These are phyloP conservation scores for Hirudinaria manillensis DNA, from an alignment of 2,888 invertebrate species.

Conservation along the genomic window DNA sequence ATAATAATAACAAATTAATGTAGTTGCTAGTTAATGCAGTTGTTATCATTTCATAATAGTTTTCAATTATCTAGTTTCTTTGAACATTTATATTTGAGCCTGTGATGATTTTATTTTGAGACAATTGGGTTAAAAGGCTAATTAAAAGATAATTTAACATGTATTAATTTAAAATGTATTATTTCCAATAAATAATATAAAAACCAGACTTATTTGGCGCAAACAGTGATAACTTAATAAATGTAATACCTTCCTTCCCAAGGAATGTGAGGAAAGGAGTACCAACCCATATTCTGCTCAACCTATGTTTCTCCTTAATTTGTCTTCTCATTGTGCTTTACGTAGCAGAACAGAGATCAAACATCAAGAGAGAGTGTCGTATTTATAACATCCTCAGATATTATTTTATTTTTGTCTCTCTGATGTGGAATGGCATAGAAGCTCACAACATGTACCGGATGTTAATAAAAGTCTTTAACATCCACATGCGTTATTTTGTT, in stretches of 20 bases:
- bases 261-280: slow-evolving; percentile 31
- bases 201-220: too few species aligned
- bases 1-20: neutral
- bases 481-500: slow-evolving; percentile 27
- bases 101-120: too few species aligned
- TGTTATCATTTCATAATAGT: too few species aligned
- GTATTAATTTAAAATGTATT: too few species aligned
- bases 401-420: slow-evolving; percentile 33
- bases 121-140: too few species aligned
- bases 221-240: too few species aligned
- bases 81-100: neutral
- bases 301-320: slow-evolving; percentile 33
- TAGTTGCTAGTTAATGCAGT: too few species aligned
- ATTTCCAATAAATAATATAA: too few species aligned
- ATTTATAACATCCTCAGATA: slow-evolving; percentile 26
- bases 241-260: neutral
- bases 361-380: slow-evolving; percentile 26
- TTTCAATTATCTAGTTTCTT: too few species aligned
- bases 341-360: slow-evolving; percentile 27
- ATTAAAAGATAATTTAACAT: too few species aligned
- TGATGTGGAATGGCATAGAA: slow-evolving; percentile 35
- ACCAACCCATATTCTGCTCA: slow-evolving; percentile 29
- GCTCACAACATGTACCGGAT: slow-evolving; percentile 34
- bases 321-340: slow-evolving; percentile 29
- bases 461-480: slow-evolving; percentile 31